phyloP scores from a whole-genome alignment of 2,113 vertebrate species.

The Desmodus rotundus region DNA sequence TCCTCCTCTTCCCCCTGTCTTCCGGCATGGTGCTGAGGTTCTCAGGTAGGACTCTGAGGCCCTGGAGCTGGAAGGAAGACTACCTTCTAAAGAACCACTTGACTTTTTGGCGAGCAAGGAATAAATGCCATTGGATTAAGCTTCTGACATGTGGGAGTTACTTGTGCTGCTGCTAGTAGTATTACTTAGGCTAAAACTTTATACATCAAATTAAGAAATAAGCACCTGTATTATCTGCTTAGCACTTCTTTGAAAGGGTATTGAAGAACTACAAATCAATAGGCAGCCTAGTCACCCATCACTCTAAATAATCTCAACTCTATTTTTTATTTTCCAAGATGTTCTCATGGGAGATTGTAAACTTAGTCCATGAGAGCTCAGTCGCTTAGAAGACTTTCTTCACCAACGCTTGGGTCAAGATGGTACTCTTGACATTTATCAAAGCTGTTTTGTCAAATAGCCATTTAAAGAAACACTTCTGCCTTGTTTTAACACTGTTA shows the following conservation, averaged over 20 bases:
- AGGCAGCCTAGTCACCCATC: not conserved
- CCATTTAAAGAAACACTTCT: not conserved
- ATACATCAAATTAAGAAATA: not conserved
- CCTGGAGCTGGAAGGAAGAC: not conserved
- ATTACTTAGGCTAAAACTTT: not conserved
- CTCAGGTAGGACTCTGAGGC: not conserved
- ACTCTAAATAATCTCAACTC: not conserved
- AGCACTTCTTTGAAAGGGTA: conserved; percentile 46
- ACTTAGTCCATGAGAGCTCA: not conserved
- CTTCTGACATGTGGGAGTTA: not conserved
- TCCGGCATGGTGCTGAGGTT: not conserved
- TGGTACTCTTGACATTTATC: not conserved
- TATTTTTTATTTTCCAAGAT: not conserved
- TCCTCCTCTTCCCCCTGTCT: not conserved
- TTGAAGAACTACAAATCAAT: not conserved
- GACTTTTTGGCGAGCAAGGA: not conserved
- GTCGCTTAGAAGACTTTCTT: not conserved
- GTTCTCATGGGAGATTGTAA: not conserved
- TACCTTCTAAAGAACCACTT: not conserved
- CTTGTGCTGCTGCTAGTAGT: not conserved
- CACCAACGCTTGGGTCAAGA: not conserved
- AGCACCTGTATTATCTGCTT: not conserved
- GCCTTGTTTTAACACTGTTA: not conserved
- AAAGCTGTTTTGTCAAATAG: not conserved
- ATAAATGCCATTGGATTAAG: not conserved